Conservation (phyloP, 1,140 invertebrate species). For the Drosophila kohkoa region DNA sequence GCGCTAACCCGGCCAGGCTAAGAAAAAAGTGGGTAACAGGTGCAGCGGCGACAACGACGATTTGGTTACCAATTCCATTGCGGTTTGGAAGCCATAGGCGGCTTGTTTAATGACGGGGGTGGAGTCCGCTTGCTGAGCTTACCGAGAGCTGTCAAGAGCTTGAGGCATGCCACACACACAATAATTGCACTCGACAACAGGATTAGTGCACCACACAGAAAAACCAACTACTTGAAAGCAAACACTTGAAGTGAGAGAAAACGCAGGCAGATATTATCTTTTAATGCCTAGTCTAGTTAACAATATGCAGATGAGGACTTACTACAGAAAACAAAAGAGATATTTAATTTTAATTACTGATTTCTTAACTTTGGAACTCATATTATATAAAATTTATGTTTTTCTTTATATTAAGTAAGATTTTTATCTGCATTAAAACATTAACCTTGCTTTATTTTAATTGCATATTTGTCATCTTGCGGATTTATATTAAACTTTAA, state of each 20-base stretch:
- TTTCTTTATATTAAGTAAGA: too few relatives aligned
- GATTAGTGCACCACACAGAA: neutral
- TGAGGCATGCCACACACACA: constrained; percentile 15
- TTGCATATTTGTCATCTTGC: too few relatives aligned
- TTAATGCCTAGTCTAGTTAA: too few relatives aligned
- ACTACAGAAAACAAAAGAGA: too few relatives aligned
- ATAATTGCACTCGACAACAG: constrained; percentile 39
- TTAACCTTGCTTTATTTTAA: too few relatives aligned
- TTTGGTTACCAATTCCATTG: constrained; percentile 48
- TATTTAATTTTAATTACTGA: too few relatives aligned
- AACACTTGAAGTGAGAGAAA: neutral
- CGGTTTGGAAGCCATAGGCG: constrained; percentile 58
- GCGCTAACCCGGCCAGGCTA: constrained; percentile 36
- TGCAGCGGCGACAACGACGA: constrained; percentile 50
- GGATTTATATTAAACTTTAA: too few relatives aligned
- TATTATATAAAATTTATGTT: too few relatives aligned
- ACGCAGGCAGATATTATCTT: neutral
- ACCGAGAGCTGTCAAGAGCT: constrained; percentile 27
- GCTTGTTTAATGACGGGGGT: constrained; percentile 7
- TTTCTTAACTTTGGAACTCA: too few relatives aligned
- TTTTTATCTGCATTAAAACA: too few relatives aligned
- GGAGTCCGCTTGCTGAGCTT: constrained; percentile 13
- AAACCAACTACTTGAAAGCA: neutral
- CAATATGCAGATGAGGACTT: neutral
- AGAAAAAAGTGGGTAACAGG: constrained; percentile 74